Percentiles rank a stretch among this genome's conserved stretches.
phyloP scores from a whole-genome alignment of 2,113 vertebrate species.

The Aptenodytes forsteri region DNA sequence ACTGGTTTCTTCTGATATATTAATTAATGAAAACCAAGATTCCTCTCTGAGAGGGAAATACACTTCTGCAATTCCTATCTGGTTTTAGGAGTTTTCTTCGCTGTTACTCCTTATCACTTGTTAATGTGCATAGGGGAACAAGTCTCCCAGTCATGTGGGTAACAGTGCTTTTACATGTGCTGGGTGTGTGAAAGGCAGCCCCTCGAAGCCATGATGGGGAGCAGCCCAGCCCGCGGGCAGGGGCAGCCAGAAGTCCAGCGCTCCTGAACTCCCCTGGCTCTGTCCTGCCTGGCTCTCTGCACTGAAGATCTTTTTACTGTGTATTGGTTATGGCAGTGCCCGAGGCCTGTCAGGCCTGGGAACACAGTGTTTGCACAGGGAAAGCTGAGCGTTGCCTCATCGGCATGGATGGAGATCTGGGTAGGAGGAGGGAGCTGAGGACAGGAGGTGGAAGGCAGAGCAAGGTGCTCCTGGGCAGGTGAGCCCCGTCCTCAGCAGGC shows the following conservation, averaged over 20 bases:
- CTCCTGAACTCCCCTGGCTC: neutral
- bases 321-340: neutral
- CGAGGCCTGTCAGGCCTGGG: accelerated
- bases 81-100: neutral
- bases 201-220: accelerated
- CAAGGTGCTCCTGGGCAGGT: neutral
- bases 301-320: neutral
- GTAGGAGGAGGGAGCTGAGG: neutral
- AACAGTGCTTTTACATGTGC: neutral
- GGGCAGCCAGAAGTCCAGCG: neutral
- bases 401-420: neutral
- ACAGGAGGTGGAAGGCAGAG: neutral
- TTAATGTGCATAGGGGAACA: accelerated
- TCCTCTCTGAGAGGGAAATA: conserved; percentile 42
- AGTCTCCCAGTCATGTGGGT: neutral
- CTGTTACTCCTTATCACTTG: neutral
- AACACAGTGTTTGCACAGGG: accelerated
- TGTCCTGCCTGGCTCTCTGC: neutral
- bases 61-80: conserved; percentile 18
- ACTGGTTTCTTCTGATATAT: conserved; percentile 72
- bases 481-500: neutral
- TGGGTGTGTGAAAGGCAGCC: neutral
- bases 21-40: conserved; percentile 75
- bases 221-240: neutral
- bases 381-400: neutral